These are phyloP conservation scores for Temnothorax longispinosus DNA, from an alignment of 1,140 invertebrate species.

Conservation along the genomic window DNA sequence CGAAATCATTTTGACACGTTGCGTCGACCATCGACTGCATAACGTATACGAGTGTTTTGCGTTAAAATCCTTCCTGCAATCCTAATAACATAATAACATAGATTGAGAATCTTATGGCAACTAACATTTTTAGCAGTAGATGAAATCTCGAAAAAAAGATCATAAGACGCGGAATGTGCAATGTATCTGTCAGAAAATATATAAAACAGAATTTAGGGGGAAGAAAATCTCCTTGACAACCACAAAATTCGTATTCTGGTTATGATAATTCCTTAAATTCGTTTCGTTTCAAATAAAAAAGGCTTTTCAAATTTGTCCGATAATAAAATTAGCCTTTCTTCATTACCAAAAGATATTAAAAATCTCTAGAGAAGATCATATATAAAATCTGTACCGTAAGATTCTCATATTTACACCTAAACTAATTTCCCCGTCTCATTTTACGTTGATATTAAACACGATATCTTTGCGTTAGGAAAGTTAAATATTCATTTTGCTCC, in stretches of 20 bases:
- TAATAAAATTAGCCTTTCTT: background rate
- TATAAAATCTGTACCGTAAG: background rate
- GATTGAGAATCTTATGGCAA: background rate
- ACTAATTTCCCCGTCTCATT: conserved; percentile 9
- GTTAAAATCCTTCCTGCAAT: conserved; percentile 7
- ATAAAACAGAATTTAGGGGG: background rate
- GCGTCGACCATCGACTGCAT: background rate
- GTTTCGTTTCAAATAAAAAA: background rate
- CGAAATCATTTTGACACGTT: conserved; percentile 41
- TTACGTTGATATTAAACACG: conserved; percentile 39
- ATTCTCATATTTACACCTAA: conserved; percentile 43
- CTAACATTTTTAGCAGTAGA: background rate
- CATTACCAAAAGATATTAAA: conserved; percentile 21
- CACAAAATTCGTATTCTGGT: background rate
- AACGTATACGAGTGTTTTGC: conserved; percentile 29
- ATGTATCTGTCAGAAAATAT: background rate
- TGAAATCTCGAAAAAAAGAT: background rate
- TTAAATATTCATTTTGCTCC: conserved; percentile 22
- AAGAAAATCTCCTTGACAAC: background rate
- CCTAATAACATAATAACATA: background rate
- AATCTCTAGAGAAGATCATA: background rate
- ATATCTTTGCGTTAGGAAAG: conserved; percentile 42
- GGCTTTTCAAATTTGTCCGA: background rate
- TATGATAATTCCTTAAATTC: background rate
- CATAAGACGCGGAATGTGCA: background rate